Evolutionary conservation across 2,888 invertebrate genomes (phyloP).

Genomic region (Brachypalpus laphriformis): DNA sequence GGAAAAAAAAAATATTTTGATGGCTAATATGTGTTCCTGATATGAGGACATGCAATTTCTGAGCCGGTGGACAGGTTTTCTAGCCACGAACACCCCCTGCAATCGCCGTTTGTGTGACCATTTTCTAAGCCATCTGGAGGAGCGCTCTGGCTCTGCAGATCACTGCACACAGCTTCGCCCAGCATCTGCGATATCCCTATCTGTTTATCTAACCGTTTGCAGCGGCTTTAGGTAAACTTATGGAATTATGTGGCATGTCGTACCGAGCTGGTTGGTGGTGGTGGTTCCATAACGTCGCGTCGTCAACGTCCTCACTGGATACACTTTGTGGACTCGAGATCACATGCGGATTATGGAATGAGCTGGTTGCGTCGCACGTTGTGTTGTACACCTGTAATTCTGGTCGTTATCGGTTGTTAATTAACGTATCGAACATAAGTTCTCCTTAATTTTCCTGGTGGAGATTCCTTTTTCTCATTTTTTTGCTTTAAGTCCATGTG

Average conservation of each 20-base stretch:
- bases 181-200: constrained; percentile 62
- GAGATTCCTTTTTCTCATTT: constrained; percentile 16
- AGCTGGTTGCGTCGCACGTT: constrained; percentile 71
- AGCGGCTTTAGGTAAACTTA: constrained; percentile 67
- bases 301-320: background rate
- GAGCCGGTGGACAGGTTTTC: constrained; percentile 69
- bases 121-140: constrained; percentile 62
- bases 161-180: constrained; percentile 1
- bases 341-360: constrained; percentile 67
- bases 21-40: constrained; percentile 74
- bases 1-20: constrained; percentile 46
- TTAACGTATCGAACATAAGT: constrained; percentile 74
- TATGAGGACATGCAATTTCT: constrained; percentile 73
- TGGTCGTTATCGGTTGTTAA: constrained; percentile 73
- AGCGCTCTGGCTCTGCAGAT: background rate
- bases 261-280: constrained; percentile 3
- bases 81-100: constrained; percentile 21
- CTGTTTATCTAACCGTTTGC: constrained; percentile 71
- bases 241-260: constrained; percentile 66
- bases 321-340: constrained; percentile 43
- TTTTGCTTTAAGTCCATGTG: constrained; percentile 25
- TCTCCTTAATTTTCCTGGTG: constrained; percentile 63
- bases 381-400: constrained; percentile 74
- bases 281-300: constrained; percentile 52
- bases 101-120: constrained; percentile 35